Conservation (phyloP, 2,113 vertebrate genomes). For the Dascyllus trimaculatus region DNA sequence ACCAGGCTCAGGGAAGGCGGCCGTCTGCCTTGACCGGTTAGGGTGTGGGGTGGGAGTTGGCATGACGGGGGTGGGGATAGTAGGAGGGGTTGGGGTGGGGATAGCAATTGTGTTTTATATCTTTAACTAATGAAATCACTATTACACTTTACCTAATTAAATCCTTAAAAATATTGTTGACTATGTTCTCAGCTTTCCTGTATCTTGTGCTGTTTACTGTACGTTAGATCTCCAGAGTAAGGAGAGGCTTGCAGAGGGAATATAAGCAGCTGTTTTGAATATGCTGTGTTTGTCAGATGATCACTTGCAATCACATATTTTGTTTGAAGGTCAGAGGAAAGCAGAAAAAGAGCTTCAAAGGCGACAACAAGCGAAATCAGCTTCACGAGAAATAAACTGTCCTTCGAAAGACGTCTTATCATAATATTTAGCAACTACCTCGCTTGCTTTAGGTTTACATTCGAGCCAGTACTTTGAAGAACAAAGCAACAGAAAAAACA, state of each 20-base stretch:
- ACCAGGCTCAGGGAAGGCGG: too few relatives aligned
- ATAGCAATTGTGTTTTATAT: too few relatives aligned
- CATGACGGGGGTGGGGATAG: too few relatives aligned
- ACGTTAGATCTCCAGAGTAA: background rate
- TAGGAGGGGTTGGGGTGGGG: too few relatives aligned
- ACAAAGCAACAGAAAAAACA: constrained; percentile 32
- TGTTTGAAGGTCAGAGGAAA: background rate
- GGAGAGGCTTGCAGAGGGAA: background rate
- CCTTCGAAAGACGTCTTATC: background rate
- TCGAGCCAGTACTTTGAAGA: constrained; percentile 35
- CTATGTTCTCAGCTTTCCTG: too few relatives aligned
- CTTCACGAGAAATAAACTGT: background rate
- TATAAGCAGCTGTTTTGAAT: background rate
- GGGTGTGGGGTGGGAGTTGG: too few relatives aligned
- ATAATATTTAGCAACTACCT: background rate
- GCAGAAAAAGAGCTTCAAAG: constrained; percentile 8
- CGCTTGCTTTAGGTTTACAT: constrained; percentile 3
- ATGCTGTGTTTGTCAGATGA: background rate
- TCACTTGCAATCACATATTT: background rate
- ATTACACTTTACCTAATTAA: too few relatives aligned
- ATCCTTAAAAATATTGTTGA: too few relatives aligned
- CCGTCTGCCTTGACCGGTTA: too few relatives aligned
- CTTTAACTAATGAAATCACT: too few relatives aligned
- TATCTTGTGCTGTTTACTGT: too few relatives aligned
- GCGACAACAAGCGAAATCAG: background rate